A percentile compares a stretch with the other conserved stretches of the same genome.
phyloP scores from a whole-genome alignment of 2,888 invertebrate genomes.

The Zelleria hepariella region DNA sequence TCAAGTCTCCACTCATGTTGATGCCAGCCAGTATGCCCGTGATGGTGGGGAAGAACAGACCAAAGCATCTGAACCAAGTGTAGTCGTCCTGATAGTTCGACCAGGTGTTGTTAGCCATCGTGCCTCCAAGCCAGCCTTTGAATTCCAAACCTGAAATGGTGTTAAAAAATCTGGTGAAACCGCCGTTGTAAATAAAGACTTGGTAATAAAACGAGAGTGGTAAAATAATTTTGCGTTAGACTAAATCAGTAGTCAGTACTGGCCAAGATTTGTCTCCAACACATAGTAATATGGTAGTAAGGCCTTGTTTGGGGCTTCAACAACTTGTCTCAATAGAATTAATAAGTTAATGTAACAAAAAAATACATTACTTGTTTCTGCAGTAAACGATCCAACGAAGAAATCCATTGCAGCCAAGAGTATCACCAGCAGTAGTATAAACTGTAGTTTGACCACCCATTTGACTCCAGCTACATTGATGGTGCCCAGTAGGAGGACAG shows the following conservation, averaged over 20 bases:
- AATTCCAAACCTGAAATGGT: constrained; percentile 81
- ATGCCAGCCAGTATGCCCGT: constrained; percentile 98
- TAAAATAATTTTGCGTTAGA: too few species aligned
- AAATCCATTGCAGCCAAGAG: constrained; percentile 93
- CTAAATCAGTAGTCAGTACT: too few species aligned
- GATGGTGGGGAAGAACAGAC: constrained; percentile 97
- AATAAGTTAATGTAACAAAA: not conserved
- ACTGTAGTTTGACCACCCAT: constrained; percentile 97
- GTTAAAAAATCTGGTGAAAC: too few species aligned
- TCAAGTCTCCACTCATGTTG: constrained; percentile 98
- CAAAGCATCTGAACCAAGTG: constrained; percentile 96
- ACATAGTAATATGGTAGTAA: too few species aligned
- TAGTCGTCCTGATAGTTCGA: constrained; percentile 84
- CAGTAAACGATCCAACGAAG: constrained; percentile 89
- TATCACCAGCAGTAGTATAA: constrained; percentile 87
- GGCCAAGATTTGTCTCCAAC: too few species aligned
- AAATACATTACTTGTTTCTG: constrained; percentile 74
- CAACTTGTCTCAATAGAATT: too few species aligned
- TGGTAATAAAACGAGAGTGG: too few species aligned
- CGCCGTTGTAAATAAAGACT: too few species aligned
- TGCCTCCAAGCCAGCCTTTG: constrained; percentile 86
- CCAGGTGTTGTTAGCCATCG: constrained; percentile 86
- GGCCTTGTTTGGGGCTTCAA: too few species aligned
- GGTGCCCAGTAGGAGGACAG: constrained; percentile 86
- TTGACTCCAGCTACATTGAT: constrained; percentile 98